Base-by-base conservation (phyloP, 2,888 invertebrate genomes). In the Chloroclystis v-ata region DNA sequence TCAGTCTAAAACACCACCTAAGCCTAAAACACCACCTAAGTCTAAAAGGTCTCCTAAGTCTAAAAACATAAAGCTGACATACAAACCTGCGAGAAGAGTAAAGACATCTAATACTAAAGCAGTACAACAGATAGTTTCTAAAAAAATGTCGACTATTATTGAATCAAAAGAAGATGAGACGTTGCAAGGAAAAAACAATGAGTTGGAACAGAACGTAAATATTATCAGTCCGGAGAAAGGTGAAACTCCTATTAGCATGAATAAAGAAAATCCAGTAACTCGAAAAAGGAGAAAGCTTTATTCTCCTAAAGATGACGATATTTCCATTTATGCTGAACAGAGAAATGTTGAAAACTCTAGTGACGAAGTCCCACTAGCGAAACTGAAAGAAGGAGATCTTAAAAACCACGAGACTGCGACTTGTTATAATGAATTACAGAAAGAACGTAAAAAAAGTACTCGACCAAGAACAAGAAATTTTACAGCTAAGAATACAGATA, bases 221-320 rank as follows among this genome's bases (percentile, higher is more conserved):
- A n/a, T 28, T 1, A 26, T 43, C 41, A 55, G 37, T 4, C 13
- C 33, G 16, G 35, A 32, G 0, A 3, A n/a, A 28, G 40, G 7
- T n/a, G 37, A 49, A 47, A 40, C 29, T 13, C 32, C 43, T 14
- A 12, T 30, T 8, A n/a, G 10, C 10, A 4, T 26, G 4, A 40
- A 47, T 16, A 53, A 29, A n/a, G 42, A 9, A 26, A 42, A 24
- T 10, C 42, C 44, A 4, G 4, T 16, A 10, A 30, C 54, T 12
- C 71, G 67, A 32, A 69, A 65, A 51, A 83, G 77, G 60, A 75
- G 84, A 10, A 85, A 84, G 57, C 63, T 86, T 2, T 86, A 82
- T 45, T 84, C 84, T 1, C 78, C 81, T 0, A 82, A 81, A 67
- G 66, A 75, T 37, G 74, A 69, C 42, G 48, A 63, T 25, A 45